phyloP scores from a whole-genome alignment of 1,140 invertebrate species.

The Berghia stephanieae region DNA sequence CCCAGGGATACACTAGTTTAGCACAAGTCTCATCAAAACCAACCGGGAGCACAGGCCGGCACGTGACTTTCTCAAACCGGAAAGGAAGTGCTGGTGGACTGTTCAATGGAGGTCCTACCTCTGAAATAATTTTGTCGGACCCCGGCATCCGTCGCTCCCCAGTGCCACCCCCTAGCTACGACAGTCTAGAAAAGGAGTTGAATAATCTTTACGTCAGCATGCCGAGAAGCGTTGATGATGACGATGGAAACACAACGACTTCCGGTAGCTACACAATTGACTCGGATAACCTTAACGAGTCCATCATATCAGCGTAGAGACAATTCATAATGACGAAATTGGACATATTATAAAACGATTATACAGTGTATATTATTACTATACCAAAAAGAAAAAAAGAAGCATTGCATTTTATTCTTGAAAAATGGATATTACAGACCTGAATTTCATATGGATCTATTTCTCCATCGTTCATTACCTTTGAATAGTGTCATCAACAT shows the following conservation, averaged over 20 bases:
- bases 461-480: too few species aligned
- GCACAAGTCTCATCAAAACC: not conserved
- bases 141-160: not conserved
- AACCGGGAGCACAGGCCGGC: constrained; percentile 16
- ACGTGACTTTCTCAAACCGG: constrained; percentile 26
- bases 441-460: too few species aligned
- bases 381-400: too few species aligned
- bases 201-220: constrained; percentile 29
- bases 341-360: too few species aligned
- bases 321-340: too few species aligned
- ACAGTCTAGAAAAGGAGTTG: constrained; percentile 28
- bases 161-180: constrained; percentile 28
- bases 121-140: too few species aligned
- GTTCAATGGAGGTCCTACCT: not conserved
- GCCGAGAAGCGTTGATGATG: constrained; percentile 30
- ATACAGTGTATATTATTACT: too few species aligned
- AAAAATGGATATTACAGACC: too few species aligned
- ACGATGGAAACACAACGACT: constrained; percentile 38
- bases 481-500: too few species aligned
- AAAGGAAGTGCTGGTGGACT: not conserved
- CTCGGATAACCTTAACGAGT: constrained; percentile 33
- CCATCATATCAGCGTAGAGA: constrained; percentile 30
- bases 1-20: constrained; percentile 27
- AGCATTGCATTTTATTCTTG: too few species aligned
- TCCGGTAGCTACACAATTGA: constrained; percentile 40